Evolutionary conservation across 2,113 vertebrate species (phyloP), one percentile per base, ranked within the genome.

Genomic region (Hiodon alosoides): DNA sequence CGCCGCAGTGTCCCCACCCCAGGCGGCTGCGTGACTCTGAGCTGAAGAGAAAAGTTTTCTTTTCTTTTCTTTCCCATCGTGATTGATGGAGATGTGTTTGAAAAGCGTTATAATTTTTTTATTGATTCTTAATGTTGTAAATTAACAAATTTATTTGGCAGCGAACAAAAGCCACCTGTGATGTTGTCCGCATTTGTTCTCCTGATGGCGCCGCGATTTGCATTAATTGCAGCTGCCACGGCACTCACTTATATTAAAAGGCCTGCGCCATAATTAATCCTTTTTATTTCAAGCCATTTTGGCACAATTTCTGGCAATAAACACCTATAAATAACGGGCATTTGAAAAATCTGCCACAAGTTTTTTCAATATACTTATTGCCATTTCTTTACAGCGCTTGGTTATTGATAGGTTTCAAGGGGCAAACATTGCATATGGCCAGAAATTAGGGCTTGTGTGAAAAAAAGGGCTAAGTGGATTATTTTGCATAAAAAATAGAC

Each of bases 231-330:
- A 31, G 83, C 91, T 92, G 92, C 90, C 87, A 91, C 92, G 94
- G 94, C 96, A 98, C 97, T 99, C 93, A 96, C 94, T 96, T 96
- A 95, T 96, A 98, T 98, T 99, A 98, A 99, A 98, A 98, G 93
- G 93, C 92, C 87, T 89, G 86, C 91, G 83, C 90, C 84, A 87
- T 94, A 96, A 98, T 99, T 95, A 98, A 96, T 98, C 94, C 91
- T 90, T 93, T 94, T 93, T 91, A 92, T 94, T 93, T 93, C 90
- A 86, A 91, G 94, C 96, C 91, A 95, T 97, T 95, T 96, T 98
- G 97, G 97, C 97, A 98, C 94, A 93, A 96, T 97, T 95, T 97
- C 94, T 93, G 90, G 94, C 95, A 93, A 96, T 99, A 98, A 98
- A 98, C 95, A 96, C 89, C 88, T 91, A 90, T 96, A 95, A 95